phyloP scores from a whole-genome alignment of 2,113 vertebrate genomes.

The Toxostoma redivivum region DNA sequence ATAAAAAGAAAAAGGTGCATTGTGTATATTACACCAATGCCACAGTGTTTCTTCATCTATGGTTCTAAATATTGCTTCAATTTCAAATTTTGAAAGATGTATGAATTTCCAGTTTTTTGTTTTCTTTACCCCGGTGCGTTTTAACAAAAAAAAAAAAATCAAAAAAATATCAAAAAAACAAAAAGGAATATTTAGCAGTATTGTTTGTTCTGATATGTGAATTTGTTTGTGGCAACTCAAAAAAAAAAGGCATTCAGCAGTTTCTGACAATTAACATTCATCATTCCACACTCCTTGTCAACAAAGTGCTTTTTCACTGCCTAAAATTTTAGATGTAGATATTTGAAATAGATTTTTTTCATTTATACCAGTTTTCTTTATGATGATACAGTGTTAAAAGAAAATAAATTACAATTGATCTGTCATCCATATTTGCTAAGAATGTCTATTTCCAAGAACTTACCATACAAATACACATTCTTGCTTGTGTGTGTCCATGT shows the following conservation, averaged over 20 bases:
- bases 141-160: slow-evolving; percentile 72
- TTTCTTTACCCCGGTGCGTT: slow-evolving; percentile 78
- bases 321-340: slow-evolving; percentile 94
- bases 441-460: slow-evolving; percentile 82
- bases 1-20: slow-evolving; percentile 78
- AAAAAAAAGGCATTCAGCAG: slow-evolving; percentile 78
- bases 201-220: slow-evolving; percentile 89
- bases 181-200: slow-evolving; percentile 86
- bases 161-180: slow-evolving; percentile 51
- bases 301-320: slow-evolving; percentile 99
- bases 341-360: slow-evolving; percentile 89
- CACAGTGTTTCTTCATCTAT: slow-evolving; percentile 83
- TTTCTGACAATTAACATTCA: slow-evolving; percentile 82
- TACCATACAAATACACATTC: slow-evolving; percentile 72
- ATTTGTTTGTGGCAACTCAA: slow-evolving; percentile 87
- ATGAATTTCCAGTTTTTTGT: slow-evolving; percentile 78
- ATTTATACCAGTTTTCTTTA: slow-evolving; percentile 86
- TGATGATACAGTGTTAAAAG: slow-evolving; percentile 86
- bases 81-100: slow-evolving; percentile 79
- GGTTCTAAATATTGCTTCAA: slow-evolving; percentile 86
- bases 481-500: slow-evolving; percentile 66
- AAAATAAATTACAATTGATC: slow-evolving; percentile 88
- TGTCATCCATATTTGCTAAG: slow-evolving; percentile 89
- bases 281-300: slow-evolving; percentile 85
- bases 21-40: slow-evolving; percentile 96